Percentiles rank a stretch among this genome's conserved stretches.
Evolutionary conservation across 2,113 vertebrate genomes (phyloP).

Genomic region (Scomber colias): DNA sequence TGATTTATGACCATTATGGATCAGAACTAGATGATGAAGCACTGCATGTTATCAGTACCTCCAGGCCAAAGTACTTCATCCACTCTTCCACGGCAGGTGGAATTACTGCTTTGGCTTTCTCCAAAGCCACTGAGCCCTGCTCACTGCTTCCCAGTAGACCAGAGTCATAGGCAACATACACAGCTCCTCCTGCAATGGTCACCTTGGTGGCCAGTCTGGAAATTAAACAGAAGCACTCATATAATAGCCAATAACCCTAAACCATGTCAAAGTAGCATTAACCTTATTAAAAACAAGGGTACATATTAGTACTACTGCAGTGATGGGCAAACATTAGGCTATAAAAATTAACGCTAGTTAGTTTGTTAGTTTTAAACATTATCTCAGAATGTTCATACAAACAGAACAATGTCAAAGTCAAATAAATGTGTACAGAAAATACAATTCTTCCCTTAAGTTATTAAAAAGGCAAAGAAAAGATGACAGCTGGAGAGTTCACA

Average conservation of each 20-base stretch:
- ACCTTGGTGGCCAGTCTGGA: constrained; percentile 90
- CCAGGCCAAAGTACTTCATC: constrained; percentile 90
- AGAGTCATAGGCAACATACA: constrained; percentile 90
- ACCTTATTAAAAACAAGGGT: background rate
- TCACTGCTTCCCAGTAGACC: constrained; percentile 88
- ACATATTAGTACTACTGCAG: too few relatives aligned
- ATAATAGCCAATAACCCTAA: background rate
- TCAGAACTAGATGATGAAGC: background rate
- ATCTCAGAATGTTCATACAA: background rate
- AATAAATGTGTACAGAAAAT: background rate
- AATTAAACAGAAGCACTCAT: background rate
- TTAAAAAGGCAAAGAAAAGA: background rate
- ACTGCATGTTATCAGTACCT: constrained; percentile 80
- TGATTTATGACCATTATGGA: too few relatives aligned
- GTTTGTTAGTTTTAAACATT: background rate
- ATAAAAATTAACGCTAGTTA: too few relatives aligned
- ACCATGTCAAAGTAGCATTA: background rate
- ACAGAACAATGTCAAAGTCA: accelerated
- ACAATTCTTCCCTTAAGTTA: background rate
- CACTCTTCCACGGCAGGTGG: constrained; percentile 91
- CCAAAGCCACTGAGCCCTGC: constrained; percentile 87
- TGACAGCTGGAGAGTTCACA: background rate
- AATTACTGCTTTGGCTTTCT: constrained; percentile 85
- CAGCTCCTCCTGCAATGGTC: constrained; percentile 90
- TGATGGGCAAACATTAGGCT: too few relatives aligned